Base-by-base conservation (phyloP, 2,888 invertebrate genomes). In the Argyresthia albistria region DNA sequence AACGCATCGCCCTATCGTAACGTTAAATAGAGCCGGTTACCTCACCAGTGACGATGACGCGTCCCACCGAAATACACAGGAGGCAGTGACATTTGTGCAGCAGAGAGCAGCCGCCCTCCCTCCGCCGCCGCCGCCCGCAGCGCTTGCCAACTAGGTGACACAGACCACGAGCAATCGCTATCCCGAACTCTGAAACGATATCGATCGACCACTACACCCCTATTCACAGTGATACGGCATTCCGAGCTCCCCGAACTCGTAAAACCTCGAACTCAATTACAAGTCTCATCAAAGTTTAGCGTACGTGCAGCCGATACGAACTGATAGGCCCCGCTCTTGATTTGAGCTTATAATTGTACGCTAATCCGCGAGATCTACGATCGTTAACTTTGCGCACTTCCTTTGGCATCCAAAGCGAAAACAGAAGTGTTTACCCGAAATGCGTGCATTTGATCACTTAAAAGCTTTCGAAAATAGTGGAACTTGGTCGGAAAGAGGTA, bases 121-220 rank as follows among this genome's bases (percentile, higher is more conserved):
- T 11, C 35, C 12, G 11, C 35, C 36, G 35, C 9, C 9, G 14
- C 48, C 11, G 14, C 36, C 37, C 9, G 14, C 48, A 11, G 25
- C 56, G 56, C 54, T 66, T 77, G 80, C 81, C 80, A 81, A 81
- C 64, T 80, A 68, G 76, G 77, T 74, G 74, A 76, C 14, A 36
- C 45, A 25, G 25, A 2, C 25, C 48, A 37, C 48, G 8, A 45
- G 12, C 15, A 9, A 45, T 45, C 45, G 15, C 45, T 25, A 6
- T 12, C 11, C 11, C 45, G 1, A 12, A 45, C 45, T 39, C 39
- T n/a, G 8, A 9, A 12, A 42, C 15, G 12, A 45, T 9, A 4
- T 45, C 12, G 15, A 12, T 15, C 45, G 39, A 15, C 10, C 48
- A 37, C 48, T 4, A 15, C 36, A 8, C 48, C 15, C 35, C 11